A percentile compares a stretch with the other conserved stretches of the same genome.
Conservation (phyloP, 2,113 vertebrate species). For the Phodopus roborovskii region DNA sequence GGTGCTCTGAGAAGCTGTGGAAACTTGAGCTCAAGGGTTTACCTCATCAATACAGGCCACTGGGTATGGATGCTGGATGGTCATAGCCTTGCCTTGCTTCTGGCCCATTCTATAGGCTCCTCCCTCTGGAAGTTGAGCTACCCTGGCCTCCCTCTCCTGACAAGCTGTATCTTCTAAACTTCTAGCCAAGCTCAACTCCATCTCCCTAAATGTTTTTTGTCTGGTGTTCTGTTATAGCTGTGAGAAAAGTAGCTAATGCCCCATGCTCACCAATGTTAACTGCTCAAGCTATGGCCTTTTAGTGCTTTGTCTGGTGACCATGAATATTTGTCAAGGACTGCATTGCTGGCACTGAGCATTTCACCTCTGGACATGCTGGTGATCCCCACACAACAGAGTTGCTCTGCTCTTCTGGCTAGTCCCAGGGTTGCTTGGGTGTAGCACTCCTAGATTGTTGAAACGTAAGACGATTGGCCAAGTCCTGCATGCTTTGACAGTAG, state of each 20-base stretch:
- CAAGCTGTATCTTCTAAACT: neutral
- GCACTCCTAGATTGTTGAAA: neutral
- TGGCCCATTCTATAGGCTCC: neutral
- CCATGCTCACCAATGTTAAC: neutral
- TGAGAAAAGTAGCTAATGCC: neutral
- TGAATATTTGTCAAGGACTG: neutral
- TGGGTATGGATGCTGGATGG: no score
- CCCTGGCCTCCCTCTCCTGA: neutral
- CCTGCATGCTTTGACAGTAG: neutral
- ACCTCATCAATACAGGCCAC: neutral
- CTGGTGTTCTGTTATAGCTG: neutral
- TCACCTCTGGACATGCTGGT: neutral
- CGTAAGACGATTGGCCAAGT: neutral
- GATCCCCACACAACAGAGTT: neutral
- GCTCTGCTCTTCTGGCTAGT: neutral
- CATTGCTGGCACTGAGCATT: neutral
- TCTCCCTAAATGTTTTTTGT: neutral
- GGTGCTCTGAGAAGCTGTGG: neutral
- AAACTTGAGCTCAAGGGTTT: neutral
- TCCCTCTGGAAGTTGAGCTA: neutral
- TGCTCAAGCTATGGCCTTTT: neutral
- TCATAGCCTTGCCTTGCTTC: neutral
- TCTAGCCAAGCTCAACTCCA: neutral
- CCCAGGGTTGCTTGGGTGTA: neutral
- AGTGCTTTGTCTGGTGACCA: neutral